Percentiles rank a stretch among this genome's conserved stretches.
Evolutionary conservation across 2,888 invertebrate genomes (phyloP).

Genomic region (Athalia rosae): DNA sequence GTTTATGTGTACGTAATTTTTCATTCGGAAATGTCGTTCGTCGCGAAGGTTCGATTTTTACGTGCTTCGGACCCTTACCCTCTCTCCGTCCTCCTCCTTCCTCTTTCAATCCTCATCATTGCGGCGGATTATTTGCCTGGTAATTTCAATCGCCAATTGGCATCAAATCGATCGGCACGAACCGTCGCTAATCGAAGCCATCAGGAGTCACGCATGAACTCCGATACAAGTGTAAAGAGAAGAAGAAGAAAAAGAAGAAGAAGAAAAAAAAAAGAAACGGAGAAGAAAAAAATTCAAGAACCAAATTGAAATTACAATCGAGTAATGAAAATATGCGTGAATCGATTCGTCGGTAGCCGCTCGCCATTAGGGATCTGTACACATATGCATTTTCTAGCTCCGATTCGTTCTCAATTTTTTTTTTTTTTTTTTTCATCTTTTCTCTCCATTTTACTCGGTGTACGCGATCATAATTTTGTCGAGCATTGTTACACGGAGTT

Average conservation of each 20-base stretch:
- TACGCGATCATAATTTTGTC: too few species aligned
- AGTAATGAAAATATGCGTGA: too few species aligned
- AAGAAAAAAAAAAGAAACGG: not conserved
- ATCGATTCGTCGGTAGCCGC: too few species aligned
- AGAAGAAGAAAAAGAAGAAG: not conserved
- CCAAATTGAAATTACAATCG: not conserved
- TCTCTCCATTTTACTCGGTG: too few species aligned
- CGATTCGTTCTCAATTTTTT: not conserved
- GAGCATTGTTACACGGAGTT: not conserved
- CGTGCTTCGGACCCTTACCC: not conserved
- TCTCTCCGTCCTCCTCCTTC: not conserved
- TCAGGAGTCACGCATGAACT: conserved; percentile 18
- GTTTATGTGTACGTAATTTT: not conserved
- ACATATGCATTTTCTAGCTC: not conserved
- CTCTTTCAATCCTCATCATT: not conserved
- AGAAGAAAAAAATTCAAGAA: not conserved
- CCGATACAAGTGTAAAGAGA: not conserved
- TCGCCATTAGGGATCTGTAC: too few species aligned
- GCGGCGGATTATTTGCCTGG: not conserved
- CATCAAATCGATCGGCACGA: too few species aligned
- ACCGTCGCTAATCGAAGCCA: conserved; percentile 4
- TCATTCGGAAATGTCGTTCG: not conserved
- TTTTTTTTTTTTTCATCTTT: too few species aligned
- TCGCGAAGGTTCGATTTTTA: conserved; percentile 17
- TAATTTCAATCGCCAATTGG: too few species aligned